These are phyloP conservation scores for Coracopsis vasa DNA, from an alignment of 2,113 vertebrate species.

Conservation along the genomic window DNA sequence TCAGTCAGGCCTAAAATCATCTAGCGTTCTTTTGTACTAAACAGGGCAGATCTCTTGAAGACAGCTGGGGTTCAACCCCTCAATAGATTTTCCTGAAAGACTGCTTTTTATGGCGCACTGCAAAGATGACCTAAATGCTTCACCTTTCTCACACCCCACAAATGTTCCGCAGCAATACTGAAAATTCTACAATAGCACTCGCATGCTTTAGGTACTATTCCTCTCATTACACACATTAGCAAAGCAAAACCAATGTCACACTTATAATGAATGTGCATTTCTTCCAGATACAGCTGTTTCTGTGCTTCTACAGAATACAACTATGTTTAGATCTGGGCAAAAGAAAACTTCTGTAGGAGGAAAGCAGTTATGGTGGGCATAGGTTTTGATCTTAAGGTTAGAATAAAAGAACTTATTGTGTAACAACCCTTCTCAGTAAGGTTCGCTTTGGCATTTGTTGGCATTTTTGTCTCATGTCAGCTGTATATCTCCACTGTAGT, in stretches of 20 bases:
- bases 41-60: background rate
- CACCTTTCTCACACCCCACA: fast-evolving
- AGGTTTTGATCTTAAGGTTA: background rate
- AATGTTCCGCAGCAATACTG: background rate
- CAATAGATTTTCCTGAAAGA: background rate
- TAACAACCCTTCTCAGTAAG: background rate
- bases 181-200: background rate
- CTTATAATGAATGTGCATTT: background rate
- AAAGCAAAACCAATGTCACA: background rate
- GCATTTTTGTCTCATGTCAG: background rate
- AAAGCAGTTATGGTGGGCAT: background rate
- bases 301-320: background rate
- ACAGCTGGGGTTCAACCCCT: background rate
- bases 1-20: background rate
- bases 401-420: background rate
- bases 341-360: background rate
- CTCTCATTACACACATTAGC: background rate
- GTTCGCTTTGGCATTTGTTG: background rate
- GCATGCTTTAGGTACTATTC: background rate
- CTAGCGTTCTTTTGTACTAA: background rate
- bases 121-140: background rate
- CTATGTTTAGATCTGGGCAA: background rate
- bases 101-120: background rate
- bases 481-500: background rate
- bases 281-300: background rate